Conservation (phyloP, 2,113 vertebrate genomes). For the Machaerirhynchus nigripectus region DNA sequence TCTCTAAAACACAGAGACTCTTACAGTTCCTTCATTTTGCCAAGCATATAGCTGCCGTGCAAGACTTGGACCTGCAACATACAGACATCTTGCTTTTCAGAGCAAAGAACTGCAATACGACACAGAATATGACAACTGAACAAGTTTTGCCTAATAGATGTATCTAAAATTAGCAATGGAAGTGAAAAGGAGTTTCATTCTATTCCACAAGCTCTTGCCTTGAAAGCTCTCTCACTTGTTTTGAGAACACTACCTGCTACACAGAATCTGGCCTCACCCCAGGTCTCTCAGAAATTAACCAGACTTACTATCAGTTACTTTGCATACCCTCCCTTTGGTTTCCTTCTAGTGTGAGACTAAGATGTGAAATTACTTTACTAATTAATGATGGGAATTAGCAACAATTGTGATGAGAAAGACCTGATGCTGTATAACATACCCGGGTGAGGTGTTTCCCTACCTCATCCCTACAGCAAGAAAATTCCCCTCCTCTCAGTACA, state of each 20-base stretch:
- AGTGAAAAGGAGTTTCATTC: not conserved
- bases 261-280: not conserved
- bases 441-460: not conserved
- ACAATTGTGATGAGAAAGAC: not conserved
- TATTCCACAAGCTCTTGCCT: not conserved
- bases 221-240: not conserved
- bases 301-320: not conserved
- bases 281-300: not conserved
- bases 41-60: not conserved
- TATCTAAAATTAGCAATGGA: not conserved
- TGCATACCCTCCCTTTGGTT: not conserved
- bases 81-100: not conserved
- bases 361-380: not conserved
- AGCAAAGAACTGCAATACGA: not conserved
- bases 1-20: not conserved
- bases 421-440: rapidly evolving
- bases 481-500: not conserved
- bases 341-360: not conserved
- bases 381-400: not conserved
- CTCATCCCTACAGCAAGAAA: not conserved
- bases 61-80: not conserved
- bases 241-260: not conserved
- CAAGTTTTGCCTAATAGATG: not conserved
- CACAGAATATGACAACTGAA: not conserved
- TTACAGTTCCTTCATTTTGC: not conserved